Conservation (phyloP, 2,797 vertebrate genomes). For the Sebastes iracundus region DNA sequence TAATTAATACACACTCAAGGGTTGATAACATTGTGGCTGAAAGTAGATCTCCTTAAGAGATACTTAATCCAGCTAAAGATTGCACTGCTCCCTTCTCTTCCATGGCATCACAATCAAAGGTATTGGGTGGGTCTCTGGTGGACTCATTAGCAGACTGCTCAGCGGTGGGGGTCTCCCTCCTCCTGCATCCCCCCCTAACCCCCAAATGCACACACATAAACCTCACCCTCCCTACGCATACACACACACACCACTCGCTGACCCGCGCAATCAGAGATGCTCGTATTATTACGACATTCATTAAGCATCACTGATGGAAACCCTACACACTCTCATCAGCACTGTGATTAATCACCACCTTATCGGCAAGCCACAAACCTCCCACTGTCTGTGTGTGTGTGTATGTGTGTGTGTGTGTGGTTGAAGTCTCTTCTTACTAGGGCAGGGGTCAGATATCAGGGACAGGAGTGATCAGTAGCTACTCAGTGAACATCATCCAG, state of each 20-base stretch:
- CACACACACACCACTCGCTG: slow-evolving; percentile 36
- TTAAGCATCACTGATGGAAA: slow-evolving; percentile 71
- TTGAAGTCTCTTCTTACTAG: slow-evolving; percentile 63
- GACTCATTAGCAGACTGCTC: slow-evolving; percentile 85
- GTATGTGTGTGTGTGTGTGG: slow-evolving; percentile 6
- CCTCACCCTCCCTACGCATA: slow-evolving; percentile 28
- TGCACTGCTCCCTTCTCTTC: slow-evolving; percentile 71
- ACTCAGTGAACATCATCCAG: slow-evolving; percentile 68
- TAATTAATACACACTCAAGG: slow-evolving; percentile 85
- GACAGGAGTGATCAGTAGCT: slow-evolving; percentile 68
- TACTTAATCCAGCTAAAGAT: slow-evolving; percentile 86
- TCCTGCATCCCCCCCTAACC: not conserved
- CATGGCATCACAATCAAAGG: slow-evolving; percentile 80
- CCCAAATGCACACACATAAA: slow-evolving; percentile 45
- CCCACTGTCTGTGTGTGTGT: slow-evolving; percentile 29
- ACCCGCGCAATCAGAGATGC: slow-evolving; percentile 68
- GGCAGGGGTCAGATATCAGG: slow-evolving; percentile 77
- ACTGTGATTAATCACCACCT: slow-evolving; percentile 77
- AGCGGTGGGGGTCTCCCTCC: slow-evolving; percentile 64
- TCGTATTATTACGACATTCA: slow-evolving; percentile 77
- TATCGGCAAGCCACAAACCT: slow-evolving; percentile 66
- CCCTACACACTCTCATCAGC: slow-evolving; percentile 57
- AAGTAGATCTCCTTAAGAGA: slow-evolving; percentile 86
- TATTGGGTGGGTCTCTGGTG: slow-evolving; percentile 82
- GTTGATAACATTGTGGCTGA: slow-evolving; percentile 83